These are phyloP conservation scores for Jacana jacana DNA, from an alignment of 2,113 vertebrate species.

Conservation along the genomic window DNA sequence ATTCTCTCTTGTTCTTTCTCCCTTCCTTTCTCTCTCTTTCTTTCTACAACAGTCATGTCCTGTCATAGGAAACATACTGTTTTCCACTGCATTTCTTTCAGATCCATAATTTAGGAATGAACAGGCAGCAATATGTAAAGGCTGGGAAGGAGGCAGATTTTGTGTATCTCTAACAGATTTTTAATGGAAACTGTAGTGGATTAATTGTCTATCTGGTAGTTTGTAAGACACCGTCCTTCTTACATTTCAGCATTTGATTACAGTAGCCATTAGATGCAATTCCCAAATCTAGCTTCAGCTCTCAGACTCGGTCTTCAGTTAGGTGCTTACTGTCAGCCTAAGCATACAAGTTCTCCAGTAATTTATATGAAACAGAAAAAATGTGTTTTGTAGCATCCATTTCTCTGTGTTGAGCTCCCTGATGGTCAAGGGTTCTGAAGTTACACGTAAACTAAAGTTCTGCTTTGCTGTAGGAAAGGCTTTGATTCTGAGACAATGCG, in stretches of 20 bases:
- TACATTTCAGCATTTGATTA: not conserved
- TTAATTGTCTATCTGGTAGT: not conserved
- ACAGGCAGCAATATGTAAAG: not conserved
- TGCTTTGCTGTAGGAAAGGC: not conserved
- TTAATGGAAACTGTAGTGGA: not conserved
- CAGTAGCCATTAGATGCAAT: not conserved
- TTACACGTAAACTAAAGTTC: not conserved
- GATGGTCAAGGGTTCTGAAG: not conserved
- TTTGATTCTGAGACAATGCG: not conserved
- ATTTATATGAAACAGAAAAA: not conserved
- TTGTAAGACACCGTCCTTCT: not conserved
- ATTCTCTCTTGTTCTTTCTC: not conserved
- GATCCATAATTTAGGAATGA: not conserved
- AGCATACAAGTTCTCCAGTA: not conserved
- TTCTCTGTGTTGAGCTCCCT: not conserved
- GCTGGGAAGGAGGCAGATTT: not conserved
- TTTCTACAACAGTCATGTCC: not conserved
- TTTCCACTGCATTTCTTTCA: not conserved
- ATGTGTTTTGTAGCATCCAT: not conserved
- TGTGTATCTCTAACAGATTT: not conserved
- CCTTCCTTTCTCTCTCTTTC: not conserved
- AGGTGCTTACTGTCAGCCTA: not conserved
- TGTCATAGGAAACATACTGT: not conserved
- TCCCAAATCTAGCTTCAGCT: not conserved
- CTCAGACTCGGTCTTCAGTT: not conserved